Percentiles rank a stretch among this genome's conserved stretches.
Conservation (phyloP, 2,888 invertebrate genomes). For the Ditula angustiorana region DNA sequence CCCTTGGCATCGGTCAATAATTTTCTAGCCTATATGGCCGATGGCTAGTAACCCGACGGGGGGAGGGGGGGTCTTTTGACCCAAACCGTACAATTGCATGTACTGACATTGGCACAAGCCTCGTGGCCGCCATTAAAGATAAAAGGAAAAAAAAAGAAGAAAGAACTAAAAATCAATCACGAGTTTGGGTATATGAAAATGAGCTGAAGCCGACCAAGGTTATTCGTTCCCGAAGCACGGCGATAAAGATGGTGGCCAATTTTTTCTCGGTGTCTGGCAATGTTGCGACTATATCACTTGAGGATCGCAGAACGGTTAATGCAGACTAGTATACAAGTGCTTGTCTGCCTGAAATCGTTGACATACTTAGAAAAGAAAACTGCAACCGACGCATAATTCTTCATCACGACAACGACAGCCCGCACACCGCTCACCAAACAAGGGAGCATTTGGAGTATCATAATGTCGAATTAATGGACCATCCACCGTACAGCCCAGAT, state of each 20-base stretch:
- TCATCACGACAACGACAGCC: not conserved
- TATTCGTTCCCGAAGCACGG: conserved; percentile 3
- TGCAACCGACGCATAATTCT: not conserved
- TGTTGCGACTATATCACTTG: not conserved
- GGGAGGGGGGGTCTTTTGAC: too few species aligned
- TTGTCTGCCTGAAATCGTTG: not conserved
- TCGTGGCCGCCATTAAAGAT: too few species aligned
- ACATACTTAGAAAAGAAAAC: not conserved
- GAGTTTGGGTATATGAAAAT: conserved; percentile 8
- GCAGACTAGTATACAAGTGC: not conserved
- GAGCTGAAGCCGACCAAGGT: conserved; percentile 7
- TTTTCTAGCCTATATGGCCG: too few species aligned
- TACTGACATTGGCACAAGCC: too few species aligned
- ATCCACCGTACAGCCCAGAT: not conserved
- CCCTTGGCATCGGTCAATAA: too few species aligned
- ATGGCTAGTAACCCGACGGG: too few species aligned
- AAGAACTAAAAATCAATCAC: conserved; percentile 4
- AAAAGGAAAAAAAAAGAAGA: too few species aligned
- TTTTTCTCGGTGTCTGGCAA: not conserved
- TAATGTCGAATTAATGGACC: not conserved
- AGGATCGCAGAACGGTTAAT: conserved; percentile 1
- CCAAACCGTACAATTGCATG: too few species aligned
- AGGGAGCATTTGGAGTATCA: not conserved
- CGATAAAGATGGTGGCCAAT: not conserved
- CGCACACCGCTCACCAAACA: not conserved